A percentile compares a stretch with the other conserved stretches of the same genome.
Conservation (phyloP, 2,797 vertebrate species). For the Malacoctenus gilli region DNA sequence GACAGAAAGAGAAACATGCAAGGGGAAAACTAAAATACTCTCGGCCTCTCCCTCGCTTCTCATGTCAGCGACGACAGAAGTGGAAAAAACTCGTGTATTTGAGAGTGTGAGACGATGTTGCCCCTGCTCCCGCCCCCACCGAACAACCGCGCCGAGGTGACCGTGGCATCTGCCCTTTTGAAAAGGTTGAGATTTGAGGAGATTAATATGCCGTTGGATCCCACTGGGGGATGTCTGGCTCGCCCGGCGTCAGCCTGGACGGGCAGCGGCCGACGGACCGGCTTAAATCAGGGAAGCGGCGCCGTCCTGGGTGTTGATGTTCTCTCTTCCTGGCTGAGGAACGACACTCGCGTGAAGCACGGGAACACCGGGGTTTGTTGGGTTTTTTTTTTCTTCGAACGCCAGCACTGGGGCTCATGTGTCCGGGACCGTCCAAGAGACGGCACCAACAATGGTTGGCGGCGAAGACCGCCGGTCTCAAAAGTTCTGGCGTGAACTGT, state of each 20-base stretch:
- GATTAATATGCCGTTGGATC: constrained; percentile 66
- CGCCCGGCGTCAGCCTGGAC: constrained; percentile 37
- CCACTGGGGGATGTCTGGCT: constrained; percentile 47
- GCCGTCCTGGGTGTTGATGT: constrained; percentile 15
- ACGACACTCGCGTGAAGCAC: too few species aligned
- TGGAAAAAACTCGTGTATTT: constrained; percentile 51
- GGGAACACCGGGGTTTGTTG: too few species aligned
- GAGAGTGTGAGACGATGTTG: constrained; percentile 44
- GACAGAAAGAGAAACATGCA: constrained; percentile 32
- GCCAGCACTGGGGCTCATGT: too few species aligned
- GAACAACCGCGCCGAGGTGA: constrained; percentile 50
- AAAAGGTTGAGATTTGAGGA: constrained; percentile 67
- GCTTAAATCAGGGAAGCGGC: constrained; percentile 53
- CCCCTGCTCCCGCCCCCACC: too few species aligned
- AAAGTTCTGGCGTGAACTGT: too few species aligned
- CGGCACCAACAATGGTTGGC: too few species aligned
- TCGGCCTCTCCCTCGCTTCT: constrained; percentile 16
- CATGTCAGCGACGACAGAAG: constrained; percentile 38
- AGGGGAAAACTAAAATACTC: constrained; percentile 24
- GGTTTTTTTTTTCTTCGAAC: too few species aligned
- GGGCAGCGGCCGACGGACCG: constrained; percentile 55
- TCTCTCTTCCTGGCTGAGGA: constrained; percentile 13
- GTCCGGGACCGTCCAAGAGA: too few species aligned
- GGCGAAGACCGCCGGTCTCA: too few species aligned
- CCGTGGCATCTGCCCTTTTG: constrained; percentile 56